These are phyloP conservation scores for Noctua pronuba DNA, from an alignment of 2,888 invertebrate species.

Conservation along the genomic window DNA sequence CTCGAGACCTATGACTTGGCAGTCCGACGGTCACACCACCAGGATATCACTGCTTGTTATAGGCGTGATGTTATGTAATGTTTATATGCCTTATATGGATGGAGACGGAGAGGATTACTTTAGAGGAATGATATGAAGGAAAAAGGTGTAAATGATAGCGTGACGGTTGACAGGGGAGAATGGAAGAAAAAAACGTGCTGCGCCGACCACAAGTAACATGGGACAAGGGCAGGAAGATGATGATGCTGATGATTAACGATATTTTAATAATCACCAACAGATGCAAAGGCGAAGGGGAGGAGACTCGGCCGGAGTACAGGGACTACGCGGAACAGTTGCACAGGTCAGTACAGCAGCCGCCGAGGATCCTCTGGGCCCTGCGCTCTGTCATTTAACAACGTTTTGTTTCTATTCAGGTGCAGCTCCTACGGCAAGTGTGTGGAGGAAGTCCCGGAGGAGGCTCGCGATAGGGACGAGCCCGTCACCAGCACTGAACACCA, in stretches of 20 bases:
- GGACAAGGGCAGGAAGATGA: too few species aligned
- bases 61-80: neutral
- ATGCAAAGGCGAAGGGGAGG: slow-evolving; percentile 80
- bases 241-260: too few species aligned
- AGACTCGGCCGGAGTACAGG: slow-evolving; percentile 74
- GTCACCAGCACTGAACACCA: slow-evolving; percentile 79
- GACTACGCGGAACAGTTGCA: slow-evolving; percentile 74
- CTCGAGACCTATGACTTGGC: too few species aligned
- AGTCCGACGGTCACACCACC: too few species aligned
- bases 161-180: too few species aligned
- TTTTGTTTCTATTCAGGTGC: slow-evolving; percentile 68
- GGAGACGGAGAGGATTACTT: too few species aligned
- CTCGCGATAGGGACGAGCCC: slow-evolving; percentile 72
- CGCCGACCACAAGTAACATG: too few species aligned
- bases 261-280: slow-evolving; percentile 63
- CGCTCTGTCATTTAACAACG: neutral
- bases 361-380: neutral
- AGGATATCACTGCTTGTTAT: too few species aligned
- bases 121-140: too few species aligned
- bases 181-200: too few species aligned
- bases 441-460: slow-evolving; percentile 69
- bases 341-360: slow-evolving; percentile 68
- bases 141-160: too few species aligned
- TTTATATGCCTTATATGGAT: neutral
- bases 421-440: slow-evolving; percentile 71